Evolutionary conservation across 2,888 invertebrate genomes (phyloP), one percentile per base, ranked within the genome.

Genomic region (Muscina levida): DNA sequence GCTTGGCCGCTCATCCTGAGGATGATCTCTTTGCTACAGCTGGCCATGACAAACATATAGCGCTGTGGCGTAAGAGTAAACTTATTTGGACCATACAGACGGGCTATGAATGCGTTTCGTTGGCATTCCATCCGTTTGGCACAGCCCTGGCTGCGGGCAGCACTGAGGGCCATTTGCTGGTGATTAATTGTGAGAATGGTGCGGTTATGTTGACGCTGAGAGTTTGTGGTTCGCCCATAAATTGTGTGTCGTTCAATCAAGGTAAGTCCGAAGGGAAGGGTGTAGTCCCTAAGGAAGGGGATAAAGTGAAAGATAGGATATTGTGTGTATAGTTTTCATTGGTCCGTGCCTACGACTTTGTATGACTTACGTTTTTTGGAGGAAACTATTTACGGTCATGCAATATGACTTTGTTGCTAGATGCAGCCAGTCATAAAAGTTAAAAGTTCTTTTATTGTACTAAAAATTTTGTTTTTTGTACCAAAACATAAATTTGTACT

Each of bases 1-100:
- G 97, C 0, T 90, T 97, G 73, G 96, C 97, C 2, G 95, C 96
- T 1, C 97, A 97, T 90, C 97, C 97, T 0, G 96, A 96, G 85
- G 96, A 96, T 86, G 97, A 97, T 90, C 93, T 97, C 84, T 97
- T 97, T 87, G 96, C 97, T 0, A 97, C 97, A 0, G 97, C 97
- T 0, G 97, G 97, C 0, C 95, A 96, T 86, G 97, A 97, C 89
- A 96, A 96, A 88, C 95, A 95, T 85, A 96, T 98, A 82, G 96
- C 96, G 1, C 91, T 97, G 56, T 98, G 98, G 98, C 93, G 96
- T 79, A 95, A 96, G 78, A 97, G 96, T 88, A 96, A 96, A 91
- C 92, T 97, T 11, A 92, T 97, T 56, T 97, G 97, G 95, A 95
- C 94, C 71, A 94, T 95, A 48, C 95, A 96, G 92, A 96, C 97